Evolutionary conservation across 2,888 invertebrate genomes (phyloP).

Genomic region (Mactromeris polynyma): DNA sequence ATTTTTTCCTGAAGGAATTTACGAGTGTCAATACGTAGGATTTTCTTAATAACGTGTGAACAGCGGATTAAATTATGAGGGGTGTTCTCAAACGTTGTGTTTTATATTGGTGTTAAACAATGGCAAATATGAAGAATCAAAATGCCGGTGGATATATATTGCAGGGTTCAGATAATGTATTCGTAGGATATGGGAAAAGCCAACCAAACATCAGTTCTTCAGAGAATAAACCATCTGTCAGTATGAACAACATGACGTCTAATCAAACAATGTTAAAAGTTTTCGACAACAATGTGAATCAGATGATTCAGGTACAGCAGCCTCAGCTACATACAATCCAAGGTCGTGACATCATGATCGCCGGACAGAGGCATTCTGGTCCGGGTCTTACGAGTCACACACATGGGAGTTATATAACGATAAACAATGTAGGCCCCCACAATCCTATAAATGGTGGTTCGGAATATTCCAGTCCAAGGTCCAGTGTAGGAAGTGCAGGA

Average conservation of each 20-base stretch:
- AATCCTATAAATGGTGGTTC: constrained; percentile 43
- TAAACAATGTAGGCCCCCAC: constrained; percentile 63
- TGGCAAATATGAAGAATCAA: constrained; percentile 66
- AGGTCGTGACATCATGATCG: constrained; percentile 75
- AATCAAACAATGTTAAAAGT: constrained; percentile 56
- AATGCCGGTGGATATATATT: constrained; percentile 53
- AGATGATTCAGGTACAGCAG: constrained; percentile 43
- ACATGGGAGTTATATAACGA: constrained; percentile 58
- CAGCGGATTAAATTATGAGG: constrained; percentile 42
- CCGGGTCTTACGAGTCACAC: constrained; percentile 59
- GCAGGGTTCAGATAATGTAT: constrained; percentile 40
- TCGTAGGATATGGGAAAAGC: constrained; percentile 44
- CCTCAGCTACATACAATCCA: constrained; percentile 41
- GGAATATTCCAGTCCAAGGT: constrained; percentile 85
- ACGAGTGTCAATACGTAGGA: not conserved
- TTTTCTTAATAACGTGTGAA: constrained; percentile 2
- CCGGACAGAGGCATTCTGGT: constrained; percentile 74
- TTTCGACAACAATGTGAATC: constrained; percentile 63
- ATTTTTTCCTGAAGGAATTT: not conserved
- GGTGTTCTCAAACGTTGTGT: constrained; percentile 50
- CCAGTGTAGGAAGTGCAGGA: constrained; percentile 82
- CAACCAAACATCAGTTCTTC: constrained; percentile 26
- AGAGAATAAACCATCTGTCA: constrained; percentile 54
- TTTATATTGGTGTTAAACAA: constrained; percentile 41
- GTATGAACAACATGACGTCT: constrained; percentile 20